phyloP scores from a whole-genome alignment of 2,113 vertebrate species.

The Asarcornis scutulata region DNA sequence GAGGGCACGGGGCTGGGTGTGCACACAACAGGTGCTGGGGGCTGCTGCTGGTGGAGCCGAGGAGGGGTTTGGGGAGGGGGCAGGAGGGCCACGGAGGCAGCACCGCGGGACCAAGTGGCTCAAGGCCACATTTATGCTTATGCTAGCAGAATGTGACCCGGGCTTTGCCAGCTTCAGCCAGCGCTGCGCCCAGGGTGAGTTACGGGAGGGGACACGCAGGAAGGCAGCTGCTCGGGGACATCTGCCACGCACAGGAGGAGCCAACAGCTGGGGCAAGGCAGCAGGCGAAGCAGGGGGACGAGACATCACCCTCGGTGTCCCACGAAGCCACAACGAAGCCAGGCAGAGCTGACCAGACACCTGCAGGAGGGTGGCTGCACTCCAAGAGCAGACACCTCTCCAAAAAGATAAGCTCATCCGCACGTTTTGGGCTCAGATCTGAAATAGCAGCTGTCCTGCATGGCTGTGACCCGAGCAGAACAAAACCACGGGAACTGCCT shows the following conservation, averaged over 20 bases:
- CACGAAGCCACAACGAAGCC: too few relatives aligned
- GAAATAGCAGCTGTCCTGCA: not conserved
- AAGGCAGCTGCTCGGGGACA: not conserved
- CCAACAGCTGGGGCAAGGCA: not conserved
- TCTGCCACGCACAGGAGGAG: not conserved
- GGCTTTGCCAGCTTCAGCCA: accelerated
- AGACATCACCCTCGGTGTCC: accelerated
- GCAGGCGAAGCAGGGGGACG: not conserved
- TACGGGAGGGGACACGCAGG: not conserved
- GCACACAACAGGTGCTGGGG: too few relatives aligned
- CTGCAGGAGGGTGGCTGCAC: not conserved
- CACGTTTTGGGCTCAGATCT: not conserved
- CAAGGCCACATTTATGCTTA: accelerated
- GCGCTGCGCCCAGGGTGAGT: accelerated
- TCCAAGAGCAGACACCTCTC: accelerated
- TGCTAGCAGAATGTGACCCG: not conserved
- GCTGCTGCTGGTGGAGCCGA: not conserved
- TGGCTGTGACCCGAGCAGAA: not conserved
- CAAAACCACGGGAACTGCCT: not conserved
- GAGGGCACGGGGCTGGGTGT: too few relatives aligned
- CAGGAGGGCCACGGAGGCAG: too few relatives aligned
- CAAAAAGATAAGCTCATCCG: not conserved
- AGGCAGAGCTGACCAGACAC: not conserved
- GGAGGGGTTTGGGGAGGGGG: not conserved
- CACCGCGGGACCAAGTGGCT: too few relatives aligned